Evolutionary conservation across 35 echinoderm and acorn worm species (phyloP).

Genomic region (Holothuria glaberrima): DNA sequence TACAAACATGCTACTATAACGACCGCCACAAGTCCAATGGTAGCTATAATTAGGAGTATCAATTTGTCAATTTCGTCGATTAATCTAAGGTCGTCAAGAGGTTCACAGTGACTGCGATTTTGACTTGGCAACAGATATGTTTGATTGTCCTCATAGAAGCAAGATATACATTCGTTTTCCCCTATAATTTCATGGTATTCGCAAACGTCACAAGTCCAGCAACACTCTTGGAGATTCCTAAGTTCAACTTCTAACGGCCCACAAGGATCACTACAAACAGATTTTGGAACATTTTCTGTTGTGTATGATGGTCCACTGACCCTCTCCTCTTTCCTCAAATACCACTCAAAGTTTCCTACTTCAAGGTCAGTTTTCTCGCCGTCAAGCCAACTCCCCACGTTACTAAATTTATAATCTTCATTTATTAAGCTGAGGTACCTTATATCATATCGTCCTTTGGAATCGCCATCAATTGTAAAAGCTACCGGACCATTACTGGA

Average conservation of each 20-base stretch:
- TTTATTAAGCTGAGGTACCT: constrained; percentile 26
- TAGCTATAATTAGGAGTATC: constrained; percentile 17
- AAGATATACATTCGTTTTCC: constrained; percentile 15
- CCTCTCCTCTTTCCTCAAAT: not conserved
- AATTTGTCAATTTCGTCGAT: constrained; percentile 11
- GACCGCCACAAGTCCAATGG: constrained; percentile 11
- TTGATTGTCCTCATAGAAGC: constrained; percentile 21
- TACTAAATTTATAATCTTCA: constrained; percentile 42
- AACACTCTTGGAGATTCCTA: constrained; percentile 22
- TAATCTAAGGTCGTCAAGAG: not conserved
- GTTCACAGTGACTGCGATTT: not conserved
- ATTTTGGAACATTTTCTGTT: constrained; percentile 22
- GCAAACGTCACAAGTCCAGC: constrained; percentile 55
- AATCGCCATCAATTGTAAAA: constrained; percentile 46
- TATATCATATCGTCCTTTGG: constrained; percentile 42
- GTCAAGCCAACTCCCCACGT: constrained; percentile 57
- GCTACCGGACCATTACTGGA: constrained; percentile 41
- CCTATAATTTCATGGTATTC: constrained; percentile 36
- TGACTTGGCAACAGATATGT: not conserved
- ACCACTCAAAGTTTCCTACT: constrained; percentile 18
- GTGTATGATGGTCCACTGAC: not conserved
- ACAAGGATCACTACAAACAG: constrained; percentile 64
- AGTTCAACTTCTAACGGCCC: constrained; percentile 1
- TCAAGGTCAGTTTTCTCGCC: not conserved
- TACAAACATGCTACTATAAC: constrained; percentile 1